phyloP scores from a whole-genome alignment of 2,888 invertebrate genomes.

The Drosophila infuscata region DNA sequence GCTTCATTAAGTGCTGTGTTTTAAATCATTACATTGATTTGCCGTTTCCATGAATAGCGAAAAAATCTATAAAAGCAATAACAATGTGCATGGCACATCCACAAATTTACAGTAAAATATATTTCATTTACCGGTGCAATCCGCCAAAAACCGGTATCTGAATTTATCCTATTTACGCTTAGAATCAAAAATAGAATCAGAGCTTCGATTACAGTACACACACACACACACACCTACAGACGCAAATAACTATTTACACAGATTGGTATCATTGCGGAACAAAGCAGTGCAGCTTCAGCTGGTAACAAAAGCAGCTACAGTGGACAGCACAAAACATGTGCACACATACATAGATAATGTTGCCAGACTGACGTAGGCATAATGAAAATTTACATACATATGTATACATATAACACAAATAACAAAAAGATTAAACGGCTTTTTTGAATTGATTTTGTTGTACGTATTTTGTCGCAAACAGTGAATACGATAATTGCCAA shows the following conservation, averaged over 20 bases:
- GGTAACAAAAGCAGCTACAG: not conserved
- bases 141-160: conserved; percentile 39
- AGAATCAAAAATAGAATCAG: conserved; percentile 31
- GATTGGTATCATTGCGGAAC: conserved; percentile 23
- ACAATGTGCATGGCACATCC: not conserved
- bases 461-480: not conserved
- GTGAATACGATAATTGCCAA: conserved; percentile 20
- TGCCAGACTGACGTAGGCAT: conserved; percentile 12
- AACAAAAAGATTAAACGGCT: conserved; percentile 23
- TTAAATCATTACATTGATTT: conserved; percentile 4
- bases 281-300: conserved; percentile 24
- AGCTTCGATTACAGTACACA: conserved; percentile 21
- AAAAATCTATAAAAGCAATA: conserved; percentile 5
- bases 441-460: conserved; percentile 18
- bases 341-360: conserved; percentile 3
- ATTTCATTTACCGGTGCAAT: conserved; percentile 21
- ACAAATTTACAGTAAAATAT: conserved; percentile 12
- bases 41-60: not conserved
- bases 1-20: not conserved
- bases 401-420: conserved; percentile 5
- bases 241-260: not conserved
- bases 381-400: conserved; percentile 2
- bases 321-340: not conserved
- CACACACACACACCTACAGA: not conserved
- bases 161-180: conserved; percentile 25